These are phyloP conservation scores for Vandiemenella viatica DNA, from an alignment of 2,888 invertebrate species.

Conservation along the genomic window DNA sequence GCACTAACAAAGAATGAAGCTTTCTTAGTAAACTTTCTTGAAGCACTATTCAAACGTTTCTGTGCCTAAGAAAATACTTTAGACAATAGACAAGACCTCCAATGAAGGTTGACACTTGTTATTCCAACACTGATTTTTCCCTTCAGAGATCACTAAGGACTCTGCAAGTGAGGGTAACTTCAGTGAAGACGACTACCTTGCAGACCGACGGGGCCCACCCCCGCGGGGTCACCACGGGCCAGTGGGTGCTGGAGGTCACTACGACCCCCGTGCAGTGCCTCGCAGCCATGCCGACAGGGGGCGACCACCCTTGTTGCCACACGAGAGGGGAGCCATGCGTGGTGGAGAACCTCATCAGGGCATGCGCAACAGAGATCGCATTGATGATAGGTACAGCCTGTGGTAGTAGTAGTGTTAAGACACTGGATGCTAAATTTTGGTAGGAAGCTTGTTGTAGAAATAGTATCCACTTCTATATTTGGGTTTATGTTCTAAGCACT, in stretches of 20 bases:
- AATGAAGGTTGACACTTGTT: too few species aligned
- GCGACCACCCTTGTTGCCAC: conserved; percentile 29
- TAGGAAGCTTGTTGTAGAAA: too few species aligned
- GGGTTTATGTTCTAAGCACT: too few species aligned
- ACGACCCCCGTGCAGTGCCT: conserved; percentile 28
- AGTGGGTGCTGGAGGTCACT: conserved; percentile 22
- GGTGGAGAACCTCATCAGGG: conserved; percentile 29
- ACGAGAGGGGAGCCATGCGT: conserved; percentile 14
- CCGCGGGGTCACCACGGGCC: conserved; percentile 26
- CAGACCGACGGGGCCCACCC: conserved; percentile 24
- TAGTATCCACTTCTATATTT: too few species aligned
- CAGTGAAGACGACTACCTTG: conserved; percentile 49
- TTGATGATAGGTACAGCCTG: conserved; percentile 9
- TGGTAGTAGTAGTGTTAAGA: too few species aligned
- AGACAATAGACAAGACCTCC: too few species aligned
- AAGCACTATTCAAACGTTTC: too few species aligned
- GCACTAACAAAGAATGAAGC: too few species aligned
- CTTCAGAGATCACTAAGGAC: conserved; percentile 73
- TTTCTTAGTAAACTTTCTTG: too few species aligned
- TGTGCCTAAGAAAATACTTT: too few species aligned
- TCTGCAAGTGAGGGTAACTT: conserved; percentile 49
- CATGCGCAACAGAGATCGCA: conserved; percentile 16
- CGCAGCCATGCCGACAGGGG: conserved; percentile 39
- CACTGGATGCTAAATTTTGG: too few species aligned
- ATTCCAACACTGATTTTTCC: too few species aligned